Conservation (phyloP, 2,113 vertebrate species). For the Alces alces region DNA sequence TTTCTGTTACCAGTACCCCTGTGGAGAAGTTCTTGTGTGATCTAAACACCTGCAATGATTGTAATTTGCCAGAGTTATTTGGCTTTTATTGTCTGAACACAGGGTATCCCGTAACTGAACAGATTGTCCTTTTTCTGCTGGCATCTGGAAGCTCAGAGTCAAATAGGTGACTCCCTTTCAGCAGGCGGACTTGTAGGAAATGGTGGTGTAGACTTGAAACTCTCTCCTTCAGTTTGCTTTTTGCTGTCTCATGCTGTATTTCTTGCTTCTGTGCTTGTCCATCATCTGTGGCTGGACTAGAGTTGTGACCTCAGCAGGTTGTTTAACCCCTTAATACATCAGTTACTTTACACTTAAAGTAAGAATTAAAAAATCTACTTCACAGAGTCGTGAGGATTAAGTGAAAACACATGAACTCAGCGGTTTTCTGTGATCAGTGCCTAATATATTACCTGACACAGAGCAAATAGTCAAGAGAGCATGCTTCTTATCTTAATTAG, state of each 20-base stretch:
- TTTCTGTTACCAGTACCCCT: not conserved
- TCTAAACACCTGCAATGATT: not conserved
- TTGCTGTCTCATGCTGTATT: not conserved
- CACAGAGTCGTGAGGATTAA: not conserved
- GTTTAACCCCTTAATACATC: not conserved
- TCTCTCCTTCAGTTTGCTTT: not conserved
- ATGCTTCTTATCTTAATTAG: not conserved
- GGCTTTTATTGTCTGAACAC: conserved; percentile 7
- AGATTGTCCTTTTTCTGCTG: not conserved
- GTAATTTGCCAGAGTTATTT: conserved; percentile 2
- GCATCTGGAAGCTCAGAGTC: not conserved
- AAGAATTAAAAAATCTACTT: not conserved
- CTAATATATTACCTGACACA: not conserved
- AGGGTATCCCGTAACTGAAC: not conserved
- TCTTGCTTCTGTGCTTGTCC: not conserved
- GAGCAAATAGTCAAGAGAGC: not conserved
- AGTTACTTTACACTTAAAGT: not conserved
- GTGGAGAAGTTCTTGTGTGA: not conserved
- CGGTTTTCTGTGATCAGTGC: not conserved
- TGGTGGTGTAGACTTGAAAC: not conserved
- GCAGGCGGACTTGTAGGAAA: not conserved
- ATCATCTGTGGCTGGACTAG: too few relatives aligned
- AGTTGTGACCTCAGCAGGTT: not conserved
- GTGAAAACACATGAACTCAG: not conserved
- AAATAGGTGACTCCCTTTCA: not conserved